Percentiles rank a stretch among this genome's conserved stretches.
phyloP scores from a whole-genome alignment of 2,888 invertebrate genomes.

The Marasmarcha lunaedactyla region DNA sequence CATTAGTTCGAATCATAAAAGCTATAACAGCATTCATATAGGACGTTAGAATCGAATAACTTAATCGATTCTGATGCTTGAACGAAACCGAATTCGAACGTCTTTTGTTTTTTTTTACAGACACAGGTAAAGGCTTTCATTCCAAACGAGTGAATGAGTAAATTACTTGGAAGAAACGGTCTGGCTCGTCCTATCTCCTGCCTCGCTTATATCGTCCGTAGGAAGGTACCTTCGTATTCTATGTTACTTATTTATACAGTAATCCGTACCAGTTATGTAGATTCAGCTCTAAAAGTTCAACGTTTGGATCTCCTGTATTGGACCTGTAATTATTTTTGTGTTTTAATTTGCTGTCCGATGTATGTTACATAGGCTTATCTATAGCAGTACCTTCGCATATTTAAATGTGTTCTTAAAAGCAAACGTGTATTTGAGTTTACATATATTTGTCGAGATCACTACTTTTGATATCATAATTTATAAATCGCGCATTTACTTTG shows the following conservation, averaged over 20 bases:
- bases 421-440: too few relatives aligned
- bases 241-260: too few relatives aligned
- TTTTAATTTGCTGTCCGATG: conserved; percentile 46
- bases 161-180: neutral
- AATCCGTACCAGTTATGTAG: conserved; percentile 2
- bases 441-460: too few relatives aligned
- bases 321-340: conserved; percentile 52
- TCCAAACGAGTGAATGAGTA: neutral
- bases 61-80: conserved; percentile 41
- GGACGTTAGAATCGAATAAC: conserved; percentile 54
- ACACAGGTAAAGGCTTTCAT: conserved; percentile 27
- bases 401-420: neutral
- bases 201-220: neutral
- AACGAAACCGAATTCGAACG: conserved; percentile 35
- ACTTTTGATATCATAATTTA: too few relatives aligned
- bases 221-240: too few relatives aligned
- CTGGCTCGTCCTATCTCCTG: neutral
- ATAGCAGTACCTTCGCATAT: neutral
- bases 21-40: conserved; percentile 53
- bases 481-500: neutral
- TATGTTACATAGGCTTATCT: conserved; percentile 30
- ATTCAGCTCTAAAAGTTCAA: neutral
- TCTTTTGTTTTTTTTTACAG: conserved; percentile 29
- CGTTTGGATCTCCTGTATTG: conserved; percentile 22
- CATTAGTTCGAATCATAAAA: conserved; percentile 62